Conservation (phyloP, 2,888 invertebrate genomes). For the Harpalus rufipes region DNA sequence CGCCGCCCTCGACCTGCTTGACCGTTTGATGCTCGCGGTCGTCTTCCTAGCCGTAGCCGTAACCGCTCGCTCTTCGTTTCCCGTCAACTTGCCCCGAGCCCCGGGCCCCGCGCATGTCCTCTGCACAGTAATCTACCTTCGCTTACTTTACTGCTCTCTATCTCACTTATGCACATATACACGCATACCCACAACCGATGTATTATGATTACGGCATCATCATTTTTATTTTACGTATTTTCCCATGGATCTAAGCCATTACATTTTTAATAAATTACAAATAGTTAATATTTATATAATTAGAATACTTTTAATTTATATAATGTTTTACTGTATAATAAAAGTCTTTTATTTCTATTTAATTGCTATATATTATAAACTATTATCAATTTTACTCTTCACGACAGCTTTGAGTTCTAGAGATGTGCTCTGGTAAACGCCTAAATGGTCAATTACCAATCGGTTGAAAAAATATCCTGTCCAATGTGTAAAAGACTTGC, state of each 20-base stretch:
- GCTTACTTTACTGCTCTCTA: constrained; percentile 7
- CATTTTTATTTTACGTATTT: constrained; percentile 48
- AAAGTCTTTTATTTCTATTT: background rate
- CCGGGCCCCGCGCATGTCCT: background rate
- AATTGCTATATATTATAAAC: background rate
- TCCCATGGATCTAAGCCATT: constrained; percentile 47
- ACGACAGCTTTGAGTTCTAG: background rate
- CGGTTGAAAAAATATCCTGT: background rate
- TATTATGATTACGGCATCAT: constrained; percentile 50
- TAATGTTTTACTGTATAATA: background rate
- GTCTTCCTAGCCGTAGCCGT: constrained; percentile 30
- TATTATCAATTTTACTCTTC: constrained; percentile 1
- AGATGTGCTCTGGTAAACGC: background rate
- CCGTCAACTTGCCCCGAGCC: background rate
- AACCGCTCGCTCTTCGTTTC: constrained; percentile 10
- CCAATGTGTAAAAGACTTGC: background rate
- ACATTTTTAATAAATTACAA: constrained; percentile 14
- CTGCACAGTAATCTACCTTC: background rate
- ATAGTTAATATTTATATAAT: background rate
- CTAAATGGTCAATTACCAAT: background rate
- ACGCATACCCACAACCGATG: constrained; percentile 5
- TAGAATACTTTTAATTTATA: background rate
- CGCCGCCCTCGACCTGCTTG: constrained; percentile 60
- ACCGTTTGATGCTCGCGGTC: constrained; percentile 59
- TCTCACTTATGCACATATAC: constrained; percentile 35